Base-by-base conservation (phyloP, 37 sponge, comb jelly and placozoan species). In the Eunapius fragilis region DNA sequence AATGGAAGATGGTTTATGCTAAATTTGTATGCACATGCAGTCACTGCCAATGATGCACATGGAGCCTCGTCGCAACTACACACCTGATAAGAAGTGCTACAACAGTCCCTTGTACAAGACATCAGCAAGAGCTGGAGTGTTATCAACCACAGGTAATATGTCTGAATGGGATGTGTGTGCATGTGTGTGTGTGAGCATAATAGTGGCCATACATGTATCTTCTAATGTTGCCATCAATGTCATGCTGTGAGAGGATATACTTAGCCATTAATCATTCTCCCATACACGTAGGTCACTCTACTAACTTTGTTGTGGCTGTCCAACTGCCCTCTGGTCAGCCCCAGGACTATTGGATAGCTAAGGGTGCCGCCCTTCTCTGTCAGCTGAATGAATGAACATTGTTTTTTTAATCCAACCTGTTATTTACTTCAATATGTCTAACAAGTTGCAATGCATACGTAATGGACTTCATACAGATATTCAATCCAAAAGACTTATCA, bases 231-330 rank as follows among this genome's bases (percentile, higher is more conserved):
- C n/a, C n/a, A n/a, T n/a, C n/a, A n/a, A n/a, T n/a, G n/a, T n/a
- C n/a, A n/a, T n/a, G n/a, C n/a, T n/a, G n/a, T n/a, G n/a, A n/a
- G n/a, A n/a, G n/a, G n/a, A n/a, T n/a, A n/a, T n/a, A n/a, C n/a
- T n/a, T n/a, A n/a, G n/a, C n/a, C n/a, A n/a, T n/a, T n/a, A n/a
- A n/a, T n/a, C 41, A 41, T 41, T 41, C 6, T 41, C 6, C 41
- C n/a, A n/a, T 41, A 41, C 35, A 10, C 48, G 25, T 82, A 90
- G 98, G 98, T 81, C 99, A 98, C 73, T 98, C 99, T 31, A 98
- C 99, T 6, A 98, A 98, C 86, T 98, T 96, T 85, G 99, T 98
- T 58, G 97, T 98, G 30, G 85, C 96, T 27, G 96, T 97, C 37
- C 76, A 92, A 49, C 87, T 98, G 48, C 99, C 99, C 23, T 94